Percentiles rank a stretch among this genome's conserved stretches.
phyloP scores from a whole-genome alignment of 2,888 invertebrate genomes.

The Drepana falcataria region DNA sequence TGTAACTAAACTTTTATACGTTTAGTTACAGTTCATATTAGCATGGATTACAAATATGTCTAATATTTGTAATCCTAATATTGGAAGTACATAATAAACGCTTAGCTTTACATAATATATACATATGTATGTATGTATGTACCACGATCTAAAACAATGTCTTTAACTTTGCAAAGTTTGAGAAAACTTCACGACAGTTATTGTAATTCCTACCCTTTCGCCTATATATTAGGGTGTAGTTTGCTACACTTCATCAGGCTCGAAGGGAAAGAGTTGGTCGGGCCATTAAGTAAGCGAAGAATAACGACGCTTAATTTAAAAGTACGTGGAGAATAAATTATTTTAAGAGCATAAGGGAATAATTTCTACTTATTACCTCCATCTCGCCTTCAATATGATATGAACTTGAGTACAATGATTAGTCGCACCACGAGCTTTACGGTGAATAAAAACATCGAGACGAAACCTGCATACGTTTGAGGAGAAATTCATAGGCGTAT shows the following conservation, averaged over 20 bases:
- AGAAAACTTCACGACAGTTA: slow-evolving; percentile 18
- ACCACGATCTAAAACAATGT: slow-evolving; percentile 24
- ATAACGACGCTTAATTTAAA: neutral
- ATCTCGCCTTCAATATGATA: too few relatives aligned
- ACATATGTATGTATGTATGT: slow-evolving; percentile 50
- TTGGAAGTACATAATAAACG: too few relatives aligned
- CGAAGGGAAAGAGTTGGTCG: slow-evolving; percentile 19
- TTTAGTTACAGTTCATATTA: too few relatives aligned
- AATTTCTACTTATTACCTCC: neutral
- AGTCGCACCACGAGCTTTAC: too few relatives aligned
- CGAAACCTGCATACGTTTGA: too few relatives aligned
- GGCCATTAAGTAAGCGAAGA: slow-evolving; percentile 11
- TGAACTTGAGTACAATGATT: too few relatives aligned
- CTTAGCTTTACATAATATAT: slow-evolving; percentile 6
- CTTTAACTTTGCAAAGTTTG: slow-evolving; percentile 20
- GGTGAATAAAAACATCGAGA: too few relatives aligned
- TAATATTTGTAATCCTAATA: too few relatives aligned
- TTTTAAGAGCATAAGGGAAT: neutral
- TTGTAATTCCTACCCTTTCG: slow-evolving; percentile 34
- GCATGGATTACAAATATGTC: too few relatives aligned
- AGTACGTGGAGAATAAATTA: neutral
- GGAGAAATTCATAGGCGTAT: too few relatives aligned
- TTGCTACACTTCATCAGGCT: slow-evolving; percentile 21
- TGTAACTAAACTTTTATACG: too few relatives aligned
- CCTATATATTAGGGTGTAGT: slow-evolving; percentile 25